Base-by-base conservation (phyloP, 2,113 vertebrate species). In the Brienomyrus brachyistius region DNA sequence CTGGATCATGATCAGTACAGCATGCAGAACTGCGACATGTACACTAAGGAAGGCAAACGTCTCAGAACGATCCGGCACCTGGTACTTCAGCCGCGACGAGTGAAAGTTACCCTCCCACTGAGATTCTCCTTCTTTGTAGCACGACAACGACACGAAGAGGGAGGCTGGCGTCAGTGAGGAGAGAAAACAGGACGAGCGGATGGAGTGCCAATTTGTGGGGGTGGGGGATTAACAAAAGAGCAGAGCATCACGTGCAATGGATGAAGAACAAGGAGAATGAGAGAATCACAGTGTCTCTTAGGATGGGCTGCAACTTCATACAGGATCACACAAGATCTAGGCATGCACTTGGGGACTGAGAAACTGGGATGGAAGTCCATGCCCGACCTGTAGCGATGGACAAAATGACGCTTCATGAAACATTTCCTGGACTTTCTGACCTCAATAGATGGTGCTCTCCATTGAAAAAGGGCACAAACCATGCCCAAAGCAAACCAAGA, bases 1-100 rank as follows among this genome's bases (percentile, higher is more conserved):
- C 93, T 99, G 98, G 89, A 99, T 98, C 97, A 99, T 98, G 93
- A 99, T 98, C 91, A 99, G 97, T 94, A 99, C 99, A 85, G 98
- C 94, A 91, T 99, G 98, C 84, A 99, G 95, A 93, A 99, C 99
- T 99, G 94, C 89, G 27, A 3, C 17, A 92, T 54, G 66, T 0
- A 88, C n/a, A 92, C 95, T 97, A 95, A 98, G 97, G 97, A 96
- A 96, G 97, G 93, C 8, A 59, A 66, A 70, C 4, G 43, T 21
- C 5, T 35, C 23, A 47, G 10, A 66, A 43, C 48, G 62, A 23
- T 56, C 51, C 35, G 45, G 27, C 52, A 40, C 10, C n/a, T 27
- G 11, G 9, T 74, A 9, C 66, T 35, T 13, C 31, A 74, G 11
- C 70, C 5, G 15, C 15, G 31, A 40, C 70, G 5, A 40, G 70